A percentile compares a stretch with the other conserved stretches of the same genome.
Conservation (phyloP, 37 sponge, comb jelly and placozoan species). For the Chondrosia reniformis region DNA sequence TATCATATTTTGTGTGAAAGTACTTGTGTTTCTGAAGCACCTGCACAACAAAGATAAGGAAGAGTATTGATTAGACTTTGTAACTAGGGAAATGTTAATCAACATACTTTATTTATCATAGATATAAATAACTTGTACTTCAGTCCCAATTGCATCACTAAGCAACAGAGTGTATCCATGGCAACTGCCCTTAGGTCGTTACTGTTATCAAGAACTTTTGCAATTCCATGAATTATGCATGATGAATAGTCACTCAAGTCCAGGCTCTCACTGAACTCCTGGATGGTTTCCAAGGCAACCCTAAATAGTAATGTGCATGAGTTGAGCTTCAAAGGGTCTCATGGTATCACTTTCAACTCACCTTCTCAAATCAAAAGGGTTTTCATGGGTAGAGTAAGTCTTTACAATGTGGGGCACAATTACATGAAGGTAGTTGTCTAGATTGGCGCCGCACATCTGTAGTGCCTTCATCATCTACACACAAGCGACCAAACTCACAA, state of each 20-base stretch:
- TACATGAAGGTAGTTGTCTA: slow-evolving; percentile 93
- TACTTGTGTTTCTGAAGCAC: slow-evolving; percentile 24
- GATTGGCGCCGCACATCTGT: slow-evolving; percentile 83
- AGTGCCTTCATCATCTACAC: slow-evolving; percentile 80
- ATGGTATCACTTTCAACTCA: background rate
- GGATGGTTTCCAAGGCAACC: slow-evolving; percentile 75
- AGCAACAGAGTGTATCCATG: slow-evolving; percentile 69
- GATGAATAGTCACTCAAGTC: slow-evolving; percentile 94
- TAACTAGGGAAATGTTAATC: no score
- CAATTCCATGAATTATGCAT: slow-evolving; percentile 82
- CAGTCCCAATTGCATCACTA: slow-evolving; percentile 73
- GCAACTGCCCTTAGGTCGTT: slow-evolving; percentile 75
- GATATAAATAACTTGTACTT: slow-evolving; percentile 85
- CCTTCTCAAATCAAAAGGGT: slow-evolving; percentile 56
- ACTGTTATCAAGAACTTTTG: slow-evolving; percentile 47
- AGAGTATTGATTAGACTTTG: no score
- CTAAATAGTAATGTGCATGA: slow-evolving; percentile 21
- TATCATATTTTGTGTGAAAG: slow-evolving; percentile 1
- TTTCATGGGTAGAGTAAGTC: slow-evolving; percentile 49
- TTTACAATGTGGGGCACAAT: slow-evolving; percentile 88
- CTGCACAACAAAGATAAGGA: no score
- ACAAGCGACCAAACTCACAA: background rate
- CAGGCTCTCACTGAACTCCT: slow-evolving; percentile 50
- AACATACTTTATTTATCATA: slow-evolving; percentile 65
- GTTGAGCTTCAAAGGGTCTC: background rate